Evolutionary conservation across 1,140 invertebrate genomes (phyloP), one percentile per base, ranked within the genome.

Genomic region (Varroa destructor): DNA sequence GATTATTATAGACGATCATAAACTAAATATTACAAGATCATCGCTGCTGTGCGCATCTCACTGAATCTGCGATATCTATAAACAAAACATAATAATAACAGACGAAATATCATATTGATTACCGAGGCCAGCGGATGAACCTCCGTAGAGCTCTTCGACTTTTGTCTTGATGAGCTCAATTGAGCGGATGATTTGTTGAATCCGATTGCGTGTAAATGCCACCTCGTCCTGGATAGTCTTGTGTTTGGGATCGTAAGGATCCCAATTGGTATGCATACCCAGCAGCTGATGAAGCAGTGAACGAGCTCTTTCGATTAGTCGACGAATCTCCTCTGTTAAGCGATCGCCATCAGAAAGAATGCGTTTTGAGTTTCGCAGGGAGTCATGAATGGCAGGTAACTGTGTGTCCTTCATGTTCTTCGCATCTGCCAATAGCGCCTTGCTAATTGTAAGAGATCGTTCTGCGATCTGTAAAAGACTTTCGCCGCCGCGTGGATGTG

Each of bases 391-490:
- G 72, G 70, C 71, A 8, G 73, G 74, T 51, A 78, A 70, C 73
- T 73, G 55, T 56, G 74, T 74, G 70, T 76, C 76, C 54, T 73
- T 71, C 36, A 78, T 51, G 71, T 74, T 73, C 56, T 76, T 76
- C 3, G 77, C 77, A 72, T 75, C 85, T 14, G 83, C 77, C 0
- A 87, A 82, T 14, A 96, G 79, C 25, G 84, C 77, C 0, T 81
- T 77, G 78, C 87, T 88, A 37, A 67, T 67, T 40, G 61, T 67
- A 12, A 67, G 46, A 1, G 61, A 67, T 37, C 61, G 40, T 46
- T 67, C 61, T 5, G 61, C 61, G 12, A 67, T 67, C 46, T 67
- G 61, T 40, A 67, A 37, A 8, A 67, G 61, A 37, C 61, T 67
- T 40, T 67, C 61, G 37, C 61, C 61, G 40, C 61, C 61, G 10